These are phyloP conservation scores for Rhamphomyia laevipes DNA, from an alignment of 2,888 invertebrate genomes.

Conservation along the genomic window DNA sequence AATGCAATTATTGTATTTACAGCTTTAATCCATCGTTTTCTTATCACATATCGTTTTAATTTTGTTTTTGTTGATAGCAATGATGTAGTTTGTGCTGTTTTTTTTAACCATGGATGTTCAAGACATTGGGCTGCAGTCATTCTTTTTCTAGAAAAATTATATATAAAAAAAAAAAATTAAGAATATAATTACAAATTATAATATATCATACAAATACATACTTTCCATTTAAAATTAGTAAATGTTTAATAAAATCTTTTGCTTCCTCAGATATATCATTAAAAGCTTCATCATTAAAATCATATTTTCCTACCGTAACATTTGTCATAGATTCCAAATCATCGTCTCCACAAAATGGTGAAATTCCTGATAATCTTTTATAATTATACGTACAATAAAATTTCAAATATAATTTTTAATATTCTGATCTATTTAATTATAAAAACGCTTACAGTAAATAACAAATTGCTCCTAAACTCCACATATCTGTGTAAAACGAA, in stretches of 20 bases:
- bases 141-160: slow-evolving; percentile 61
- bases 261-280: slow-evolving; percentile 81
- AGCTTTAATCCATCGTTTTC: slow-evolving; percentile 82
- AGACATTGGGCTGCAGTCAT: slow-evolving; percentile 58
- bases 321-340: slow-evolving; percentile 92
- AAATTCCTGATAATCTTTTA: slow-evolving; percentile 72
- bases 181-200: not conserved
- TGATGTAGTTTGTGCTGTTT: slow-evolving; percentile 48
- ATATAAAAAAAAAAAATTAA: slow-evolving; percentile 13
- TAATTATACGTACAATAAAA: not conserved
- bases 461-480: slow-evolving; percentile 91
- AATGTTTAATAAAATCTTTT: slow-evolving; percentile 79
- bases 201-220: slow-evolving; percentile 41
- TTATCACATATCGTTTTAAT: slow-evolving; percentile 77
- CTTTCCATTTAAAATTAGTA: slow-evolving; percentile 79
- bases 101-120: slow-evolving; percentile 67
- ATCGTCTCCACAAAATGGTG: slow-evolving; percentile 90
- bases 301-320: slow-evolving; percentile 84
- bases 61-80: slow-evolving; percentile 65
- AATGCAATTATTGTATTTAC: slow-evolving; percentile 80
- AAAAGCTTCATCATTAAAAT: slow-evolving; percentile 88
- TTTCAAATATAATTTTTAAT: not conserved
- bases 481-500: slow-evolving; percentile 88
- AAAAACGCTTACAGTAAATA: slow-evolving; percentile 76
- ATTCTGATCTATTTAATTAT: not conserved